Base-by-base conservation (phyloP, 2,888 invertebrate species). In the Pyrochroa serraticornis region DNA sequence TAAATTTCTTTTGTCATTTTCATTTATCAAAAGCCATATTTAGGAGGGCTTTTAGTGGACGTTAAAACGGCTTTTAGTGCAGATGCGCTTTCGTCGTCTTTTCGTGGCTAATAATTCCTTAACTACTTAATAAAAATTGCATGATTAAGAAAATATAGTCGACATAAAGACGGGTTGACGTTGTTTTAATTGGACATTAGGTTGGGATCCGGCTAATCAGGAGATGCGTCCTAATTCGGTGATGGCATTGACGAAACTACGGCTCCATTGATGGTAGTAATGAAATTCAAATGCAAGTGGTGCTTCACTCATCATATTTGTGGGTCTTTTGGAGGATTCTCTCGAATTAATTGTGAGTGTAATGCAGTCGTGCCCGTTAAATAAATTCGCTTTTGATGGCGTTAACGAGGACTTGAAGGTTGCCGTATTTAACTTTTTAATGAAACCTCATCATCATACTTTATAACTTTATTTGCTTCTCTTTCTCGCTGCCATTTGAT, bases 371-470 rank as follows among this genome's bases (percentile, higher is more conserved):
- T 2, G 22, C 22, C 22, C 5, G 22, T 22, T 2, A 22, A 22
- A 22, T 64, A 64, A 68, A 70, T 66, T 67, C 61, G 46, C 64
- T 68, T 68, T 70, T 66, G 70, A 67, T 63, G 66, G 63, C 54
- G 56, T 52, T 66, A 70, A 70, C 62, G 66, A 66, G 64, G 54
- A 65, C 58, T 62, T 61, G 61, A 65, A 66, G 65, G 65, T 69
- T 64, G 59, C 60, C 58, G 60, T 62, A 68, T 65, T 68, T 68
- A 69, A 65, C 67, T 70, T 67, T 69, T 65, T 70, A 69, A 68
- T 70, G 65, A 69, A 70, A 67, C 63, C 63, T 62, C 63, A 59
- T 66, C 22, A 22, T 22, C 64, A 62, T 62, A 65, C 62, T 68
- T 69, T 59, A 47, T 58, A 67, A 69, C 63, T 67, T 64, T 53